Percentiles rank a stretch among this genome's conserved stretches.
phyloP scores from a whole-genome alignment of 2,888 invertebrate species.

The Limenitis camilla region DNA sequence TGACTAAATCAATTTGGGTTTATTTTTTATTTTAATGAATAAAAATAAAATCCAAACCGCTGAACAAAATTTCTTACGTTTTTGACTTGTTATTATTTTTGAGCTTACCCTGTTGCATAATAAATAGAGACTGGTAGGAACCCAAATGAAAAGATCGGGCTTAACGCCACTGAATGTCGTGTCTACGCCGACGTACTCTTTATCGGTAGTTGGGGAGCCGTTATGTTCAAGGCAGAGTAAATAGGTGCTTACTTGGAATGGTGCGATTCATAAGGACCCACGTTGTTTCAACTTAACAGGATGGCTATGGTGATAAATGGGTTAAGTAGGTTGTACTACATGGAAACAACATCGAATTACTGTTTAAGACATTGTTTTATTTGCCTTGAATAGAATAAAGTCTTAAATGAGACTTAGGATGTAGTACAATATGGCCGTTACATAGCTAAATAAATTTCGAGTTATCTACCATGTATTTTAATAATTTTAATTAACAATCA shows the following conservation, averaged over 20 bases:
- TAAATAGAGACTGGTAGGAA: neutral
- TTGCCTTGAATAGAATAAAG: neutral
- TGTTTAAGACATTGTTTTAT: constrained; percentile 15
- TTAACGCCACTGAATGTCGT: constrained; percentile 10
- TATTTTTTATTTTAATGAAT: too few relatives aligned
- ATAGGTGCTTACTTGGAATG: constrained; percentile 30
- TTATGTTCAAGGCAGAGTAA: constrained; percentile 29
- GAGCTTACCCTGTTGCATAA: neutral
- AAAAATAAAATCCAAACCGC: too few relatives aligned
- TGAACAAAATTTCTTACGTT: too few relatives aligned
- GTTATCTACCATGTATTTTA: too few relatives aligned
- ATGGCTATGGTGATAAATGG: constrained; percentile 26
- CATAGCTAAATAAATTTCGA: too few relatives aligned
- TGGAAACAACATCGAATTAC: constrained; percentile 19
- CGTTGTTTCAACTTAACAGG: constrained; percentile 23
- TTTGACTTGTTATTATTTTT: neutral
- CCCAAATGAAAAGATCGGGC: neutral
- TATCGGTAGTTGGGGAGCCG: constrained; percentile 28
- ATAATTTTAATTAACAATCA: too few relatives aligned
- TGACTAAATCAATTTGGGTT: too few relatives aligned
- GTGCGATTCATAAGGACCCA: constrained; percentile 28
- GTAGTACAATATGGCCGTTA: too few relatives aligned
- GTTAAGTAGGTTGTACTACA: constrained; percentile 20
- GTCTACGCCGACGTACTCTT: constrained; percentile 25
- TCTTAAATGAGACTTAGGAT: neutral